Conservation (phyloP, 2,797 vertebrate species). For the Leucoraja ocellata region DNA sequence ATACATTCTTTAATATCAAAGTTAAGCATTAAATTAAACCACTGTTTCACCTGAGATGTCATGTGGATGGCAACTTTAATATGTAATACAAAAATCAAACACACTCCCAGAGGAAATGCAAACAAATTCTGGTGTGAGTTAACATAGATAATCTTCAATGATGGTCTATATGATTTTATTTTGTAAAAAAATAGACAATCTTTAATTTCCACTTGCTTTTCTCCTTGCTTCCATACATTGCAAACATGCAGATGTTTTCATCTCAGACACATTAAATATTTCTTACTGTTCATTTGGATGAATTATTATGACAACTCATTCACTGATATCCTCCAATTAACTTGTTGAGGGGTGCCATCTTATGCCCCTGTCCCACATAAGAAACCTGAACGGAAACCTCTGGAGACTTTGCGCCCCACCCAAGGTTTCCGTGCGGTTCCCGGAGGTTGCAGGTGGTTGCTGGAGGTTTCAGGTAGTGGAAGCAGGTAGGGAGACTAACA, state of each 20-base stretch:
- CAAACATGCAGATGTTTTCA: conserved; percentile 18
- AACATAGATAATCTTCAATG: conserved; percentile 33
- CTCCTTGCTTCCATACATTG: conserved; percentile 11
- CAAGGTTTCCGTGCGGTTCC: too few relatives aligned
- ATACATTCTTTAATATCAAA: conserved; percentile 36
- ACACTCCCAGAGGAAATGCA: conserved; percentile 32
- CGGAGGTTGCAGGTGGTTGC: too few relatives aligned
- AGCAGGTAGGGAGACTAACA: too few relatives aligned
- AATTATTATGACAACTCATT: too few relatives aligned
- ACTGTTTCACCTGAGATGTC: conserved; percentile 38
- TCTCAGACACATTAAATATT: background rate
- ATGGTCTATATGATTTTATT: background rate
- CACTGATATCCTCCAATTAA: background rate
- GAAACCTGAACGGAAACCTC: too few relatives aligned
- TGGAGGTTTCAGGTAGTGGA: too few relatives aligned
- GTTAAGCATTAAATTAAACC: conserved; percentile 39
- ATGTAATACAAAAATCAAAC: conserved; percentile 39
- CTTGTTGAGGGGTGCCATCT: background rate
- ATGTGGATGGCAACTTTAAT: conserved; percentile 35
- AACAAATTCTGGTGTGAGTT: conserved; percentile 30
- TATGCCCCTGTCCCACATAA: background rate
- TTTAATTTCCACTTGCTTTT: conserved; percentile 30
- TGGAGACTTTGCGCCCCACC: too few relatives aligned
- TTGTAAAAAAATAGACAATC: conserved; percentile 7
- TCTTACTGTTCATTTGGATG: background rate